Base-by-base conservation (phyloP, 2,888 invertebrate genomes). In the Matsumyia berberina region DNA sequence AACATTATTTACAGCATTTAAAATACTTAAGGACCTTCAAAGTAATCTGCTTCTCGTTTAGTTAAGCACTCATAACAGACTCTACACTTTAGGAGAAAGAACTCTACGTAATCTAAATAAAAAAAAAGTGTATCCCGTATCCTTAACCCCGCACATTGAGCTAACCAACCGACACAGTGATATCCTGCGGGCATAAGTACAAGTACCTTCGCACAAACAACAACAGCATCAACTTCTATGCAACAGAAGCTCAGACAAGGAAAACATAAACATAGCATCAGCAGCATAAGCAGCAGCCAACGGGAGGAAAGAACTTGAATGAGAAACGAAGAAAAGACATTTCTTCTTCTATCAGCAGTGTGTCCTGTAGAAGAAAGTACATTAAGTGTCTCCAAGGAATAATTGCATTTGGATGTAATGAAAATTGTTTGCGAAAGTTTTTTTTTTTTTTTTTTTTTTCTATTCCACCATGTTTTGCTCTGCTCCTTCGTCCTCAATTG, bases 371-470 rank as follows among this genome's bases (percentile, higher is more conserved):
- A 74, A 67, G 73, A 74, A 85, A 80, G 85, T 80, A 85, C 80
- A 85, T 85, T 85, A 85, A 85, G 76, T 85, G 85, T 85, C 85
- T 80, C 85, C 80, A 70, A 85, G 85, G 85, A 80, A 85, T 85
- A 85, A 85, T 85, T 85, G 85, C 85, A 80, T 85, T 85, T 85
- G 80, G 70, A 76, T 85, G 85, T 85, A 85, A 85, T 85, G 85
- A 85, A 85, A 85, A 85, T 85, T 85, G 85, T 85, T 85, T 85
- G 85, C 44, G 58, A 85, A 85, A 85, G 58, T 85, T 85, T 79
- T 66, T 74, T 33, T 67, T 37, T 37, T 51, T 49, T n/a, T 15
- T n/a, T 19, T 53, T 55, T 51, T n/a, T n/a, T n/a, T n/a, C n/a
- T 24, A 24, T 24, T 24, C 24, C 24, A 24, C 24, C 24, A 1